These are phyloP conservation scores for Sebastes matsubarae DNA, from an alignment of 2,797 vertebrate species.

Conservation along the genomic window DNA sequence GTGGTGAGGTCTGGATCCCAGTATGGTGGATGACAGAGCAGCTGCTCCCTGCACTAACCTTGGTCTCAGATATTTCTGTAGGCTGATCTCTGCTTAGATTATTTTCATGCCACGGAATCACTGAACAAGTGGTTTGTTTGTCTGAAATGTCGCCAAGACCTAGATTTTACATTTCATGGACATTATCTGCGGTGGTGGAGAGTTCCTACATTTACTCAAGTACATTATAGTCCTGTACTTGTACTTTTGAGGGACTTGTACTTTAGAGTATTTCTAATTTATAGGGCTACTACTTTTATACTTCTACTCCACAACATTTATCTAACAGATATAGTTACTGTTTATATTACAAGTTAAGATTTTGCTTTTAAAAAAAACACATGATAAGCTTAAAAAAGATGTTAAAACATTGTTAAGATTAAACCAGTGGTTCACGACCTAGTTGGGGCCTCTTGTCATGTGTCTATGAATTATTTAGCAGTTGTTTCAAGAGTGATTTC, in stretches of 20 bases:
- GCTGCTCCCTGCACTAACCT: constrained; percentile 43
- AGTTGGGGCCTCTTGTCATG: not conserved
- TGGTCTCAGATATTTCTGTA: constrained; percentile 45
- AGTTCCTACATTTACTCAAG: not conserved
- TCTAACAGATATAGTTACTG: not conserved
- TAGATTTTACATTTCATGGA: not conserved
- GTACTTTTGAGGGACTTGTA: not conserved
- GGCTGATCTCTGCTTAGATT: constrained; percentile 41
- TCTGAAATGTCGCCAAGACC: not conserved
- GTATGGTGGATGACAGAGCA: constrained; percentile 36
- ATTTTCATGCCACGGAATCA: constrained; percentile 24
- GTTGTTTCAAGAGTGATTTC: not conserved
- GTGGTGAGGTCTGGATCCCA: constrained; percentile 19
- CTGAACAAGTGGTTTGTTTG: not conserved
- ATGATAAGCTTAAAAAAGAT: too few relatives aligned
- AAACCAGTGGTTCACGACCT: not conserved
- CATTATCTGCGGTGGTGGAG: not conserved
- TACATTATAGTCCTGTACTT: not conserved
- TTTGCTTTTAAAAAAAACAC: not conserved
- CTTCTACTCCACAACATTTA: not conserved
- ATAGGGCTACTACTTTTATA: not conserved
- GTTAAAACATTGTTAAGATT: not conserved
- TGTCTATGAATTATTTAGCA: not conserved
- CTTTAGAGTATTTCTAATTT: not conserved
- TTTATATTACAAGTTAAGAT: not conserved